Percentiles rank a stretch among this genome's conserved stretches.
Evolutionary conservation across 2,797 vertebrate genomes (phyloP).

Genomic region (Leucoraja ocellata): DNA sequence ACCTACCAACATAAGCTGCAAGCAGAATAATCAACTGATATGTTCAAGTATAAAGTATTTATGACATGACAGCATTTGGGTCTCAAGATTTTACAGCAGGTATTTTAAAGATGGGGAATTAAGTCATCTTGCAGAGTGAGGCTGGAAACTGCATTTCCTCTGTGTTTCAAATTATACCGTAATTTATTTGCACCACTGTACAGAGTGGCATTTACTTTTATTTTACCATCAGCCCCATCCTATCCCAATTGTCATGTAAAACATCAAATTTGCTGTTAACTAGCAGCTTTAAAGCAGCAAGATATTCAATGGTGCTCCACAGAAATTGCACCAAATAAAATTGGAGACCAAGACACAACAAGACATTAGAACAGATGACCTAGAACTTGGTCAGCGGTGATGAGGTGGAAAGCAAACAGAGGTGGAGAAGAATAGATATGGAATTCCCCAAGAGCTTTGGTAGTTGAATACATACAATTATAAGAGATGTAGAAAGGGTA

Average conservation of each 20-base stretch:
- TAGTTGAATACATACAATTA: no score
- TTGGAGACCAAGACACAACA: no score
- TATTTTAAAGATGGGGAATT: neutral
- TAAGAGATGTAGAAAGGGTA: no score
- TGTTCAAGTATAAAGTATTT: neutral
- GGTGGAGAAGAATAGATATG: no score
- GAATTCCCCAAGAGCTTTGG: no score
- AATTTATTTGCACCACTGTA: neutral
- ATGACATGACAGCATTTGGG: neutral
- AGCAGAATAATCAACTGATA: neutral
- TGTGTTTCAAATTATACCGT: neutral
- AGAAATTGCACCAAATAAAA: neutral
- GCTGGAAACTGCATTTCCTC: neutral
- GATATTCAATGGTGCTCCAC: neutral
- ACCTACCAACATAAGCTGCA: neutral
- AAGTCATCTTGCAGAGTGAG: neutral
- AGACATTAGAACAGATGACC: no score
- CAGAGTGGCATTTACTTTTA: neutral
- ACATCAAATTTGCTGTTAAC: neutral
- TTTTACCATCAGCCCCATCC: neutral
- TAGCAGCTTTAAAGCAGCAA: neutral
- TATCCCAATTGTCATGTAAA: neutral
- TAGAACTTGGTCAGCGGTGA: no score
- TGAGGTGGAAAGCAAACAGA: no score
- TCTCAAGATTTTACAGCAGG: neutral